These are phyloP conservation scores for Thumatha senex DNA, from an alignment of 2,888 invertebrate species.

Conservation along the genomic window DNA sequence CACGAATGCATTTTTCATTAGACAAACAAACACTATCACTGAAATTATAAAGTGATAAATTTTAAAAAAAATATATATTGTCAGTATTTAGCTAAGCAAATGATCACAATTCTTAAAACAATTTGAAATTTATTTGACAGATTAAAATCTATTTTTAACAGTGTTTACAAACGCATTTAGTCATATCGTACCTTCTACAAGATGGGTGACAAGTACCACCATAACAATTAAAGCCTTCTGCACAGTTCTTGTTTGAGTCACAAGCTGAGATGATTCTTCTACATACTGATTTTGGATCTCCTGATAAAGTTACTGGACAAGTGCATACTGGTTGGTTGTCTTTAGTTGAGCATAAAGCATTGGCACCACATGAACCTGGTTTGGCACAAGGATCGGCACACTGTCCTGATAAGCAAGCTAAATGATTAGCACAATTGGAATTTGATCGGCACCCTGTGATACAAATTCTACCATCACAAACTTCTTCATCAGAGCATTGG, in stretches of 20 bases:
- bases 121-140: too few species aligned
- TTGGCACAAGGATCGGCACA: constrained; percentile 90
- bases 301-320: constrained; percentile 88
- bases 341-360: constrained; percentile 88
- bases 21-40: constrained; percentile 92
- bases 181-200: constrained; percentile 87
- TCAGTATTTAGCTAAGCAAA: too few species aligned
- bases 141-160: too few species aligned
- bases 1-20: constrained; percentile 93
- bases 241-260: constrained; percentile 86
- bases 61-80: not conserved
- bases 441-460: constrained; percentile 91
- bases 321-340: constrained; percentile 89
- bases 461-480: constrained; percentile 92
- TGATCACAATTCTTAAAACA: too few species aligned
- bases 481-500: constrained; percentile 93
- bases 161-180: too few species aligned
- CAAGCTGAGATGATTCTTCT: constrained; percentile 87
- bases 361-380: constrained; percentile 92
- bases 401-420: constrained; percentile 90
- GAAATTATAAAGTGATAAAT: constrained; percentile 43
- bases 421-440: constrained; percentile 88
- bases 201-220: constrained; percentile 90
- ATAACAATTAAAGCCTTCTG: constrained; percentile 88
- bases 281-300: constrained; percentile 90